Percentiles rank a stretch among this genome's conserved stretches.
Evolutionary conservation across 2,113 vertebrate genomes (phyloP).

Genomic region (Rallus limicola): DNA sequence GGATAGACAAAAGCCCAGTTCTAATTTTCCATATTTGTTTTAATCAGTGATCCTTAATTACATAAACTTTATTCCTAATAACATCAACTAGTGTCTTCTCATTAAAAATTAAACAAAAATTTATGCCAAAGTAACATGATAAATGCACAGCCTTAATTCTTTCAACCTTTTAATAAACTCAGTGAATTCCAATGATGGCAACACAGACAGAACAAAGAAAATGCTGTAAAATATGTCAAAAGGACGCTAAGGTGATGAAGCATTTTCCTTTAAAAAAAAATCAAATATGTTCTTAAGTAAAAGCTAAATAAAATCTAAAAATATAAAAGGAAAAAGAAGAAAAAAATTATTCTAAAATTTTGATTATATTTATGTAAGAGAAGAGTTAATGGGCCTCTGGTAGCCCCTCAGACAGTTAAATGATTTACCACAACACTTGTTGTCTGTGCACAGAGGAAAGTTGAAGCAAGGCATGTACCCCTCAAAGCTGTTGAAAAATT

Average conservation of each 20-base stretch:
- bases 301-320: conserved; percentile 66
- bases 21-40: conserved; percentile 47
- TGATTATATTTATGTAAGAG: conserved; percentile 55
- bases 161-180: conserved; percentile 63
- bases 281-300: conserved; percentile 5
- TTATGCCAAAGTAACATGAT: background rate
- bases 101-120: conserved; percentile 33
- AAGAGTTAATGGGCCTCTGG: conserved; percentile 62
- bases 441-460: conserved; percentile 34
- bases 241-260: conserved; percentile 71
- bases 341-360: conserved; percentile 66
- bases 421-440: conserved; percentile 40
- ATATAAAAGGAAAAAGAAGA: background rate
- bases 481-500: conserved; percentile 62
- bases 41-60: conserved; percentile 49
- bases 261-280: conserved; percentile 24
- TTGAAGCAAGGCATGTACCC: background rate
- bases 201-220: conserved; percentile 42
- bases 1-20: background rate
- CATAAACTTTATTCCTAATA: conserved; percentile 16
- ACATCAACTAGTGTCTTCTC: conserved; percentile 10
- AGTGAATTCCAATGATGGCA: conserved; percentile 48
- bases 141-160: background rate
- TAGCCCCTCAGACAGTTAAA: conserved; percentile 35
- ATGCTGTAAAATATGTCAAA: conserved; percentile 52